These are phyloP conservation scores for Acanthurus lineatus DNA, from an alignment of 2,797 vertebrate species.

Conservation along the genomic window DNA sequence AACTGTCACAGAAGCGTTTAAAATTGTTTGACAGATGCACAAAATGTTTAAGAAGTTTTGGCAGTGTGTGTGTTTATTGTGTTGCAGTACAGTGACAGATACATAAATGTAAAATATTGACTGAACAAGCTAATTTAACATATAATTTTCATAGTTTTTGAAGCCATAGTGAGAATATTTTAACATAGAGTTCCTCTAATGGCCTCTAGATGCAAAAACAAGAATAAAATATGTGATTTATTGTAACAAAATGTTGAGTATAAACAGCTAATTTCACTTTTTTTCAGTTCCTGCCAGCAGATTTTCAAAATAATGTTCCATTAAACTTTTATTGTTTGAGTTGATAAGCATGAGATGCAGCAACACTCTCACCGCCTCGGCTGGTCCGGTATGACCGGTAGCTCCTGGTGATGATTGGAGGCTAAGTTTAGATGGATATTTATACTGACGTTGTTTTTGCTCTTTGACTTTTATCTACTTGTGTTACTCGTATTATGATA, in stretches of 20 bases:
- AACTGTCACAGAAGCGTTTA: background rate
- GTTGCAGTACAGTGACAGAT: background rate
- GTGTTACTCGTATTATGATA: too few relatives aligned
- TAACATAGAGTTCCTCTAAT: too few relatives aligned
- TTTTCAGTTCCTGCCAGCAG: background rate
- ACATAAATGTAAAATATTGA: background rate
- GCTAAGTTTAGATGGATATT: slow-evolving; percentile 19
- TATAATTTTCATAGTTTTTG: background rate
- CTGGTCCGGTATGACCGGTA: background rate
- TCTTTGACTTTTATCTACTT: too few relatives aligned
- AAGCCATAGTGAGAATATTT: too few relatives aligned
- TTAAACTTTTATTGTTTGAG: background rate
- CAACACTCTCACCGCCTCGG: background rate
- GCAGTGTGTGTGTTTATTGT: too few relatives aligned
- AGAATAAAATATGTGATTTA: background rate
- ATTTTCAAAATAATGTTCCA: background rate
- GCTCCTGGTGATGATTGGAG: slow-evolving; percentile 3
- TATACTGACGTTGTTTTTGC: background rate
- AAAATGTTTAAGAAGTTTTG: too few relatives aligned
- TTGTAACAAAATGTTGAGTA: background rate
- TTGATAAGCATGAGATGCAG: too few relatives aligned
- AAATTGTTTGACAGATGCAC: background rate
- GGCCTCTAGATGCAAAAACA: too few relatives aligned
- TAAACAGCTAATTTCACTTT: background rate
- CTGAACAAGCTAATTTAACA: background rate